A percentile compares a stretch with the other conserved stretches of the same genome.
Conservation (phyloP, 2,888 invertebrate genomes). For the Volucella bombylans region DNA sequence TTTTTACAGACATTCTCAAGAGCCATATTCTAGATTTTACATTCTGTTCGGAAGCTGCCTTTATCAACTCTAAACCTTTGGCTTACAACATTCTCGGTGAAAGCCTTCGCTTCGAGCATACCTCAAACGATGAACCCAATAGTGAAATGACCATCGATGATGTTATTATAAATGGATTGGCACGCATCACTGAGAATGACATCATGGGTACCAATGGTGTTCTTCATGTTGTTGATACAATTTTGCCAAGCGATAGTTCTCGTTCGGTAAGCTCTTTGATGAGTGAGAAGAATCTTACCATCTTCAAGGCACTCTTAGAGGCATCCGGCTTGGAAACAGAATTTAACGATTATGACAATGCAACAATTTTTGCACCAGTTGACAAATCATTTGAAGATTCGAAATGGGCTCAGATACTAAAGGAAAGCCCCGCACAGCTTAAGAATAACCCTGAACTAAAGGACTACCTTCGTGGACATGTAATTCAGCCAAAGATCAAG, state of each 20-base stretch:
- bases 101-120: constrained; percentile 79
- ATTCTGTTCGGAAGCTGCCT: constrained; percentile 85
- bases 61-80: constrained; percentile 81
- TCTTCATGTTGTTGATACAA: constrained; percentile 86
- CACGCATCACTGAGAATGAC: constrained; percentile 85
- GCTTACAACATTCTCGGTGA: constrained; percentile 82
- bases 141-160: constrained; percentile 83
- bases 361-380: constrained; percentile 86
- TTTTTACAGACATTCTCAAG: constrained; percentile 84
- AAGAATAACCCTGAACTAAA: constrained; percentile 82
- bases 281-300: constrained; percentile 85
- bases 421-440: constrained; percentile 80
- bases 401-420: constrained; percentile 79
- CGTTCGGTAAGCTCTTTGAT: constrained; percentile 83
- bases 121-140: constrained; percentile 83
- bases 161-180: constrained; percentile 84
- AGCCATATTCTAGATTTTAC: constrained; percentile 87
- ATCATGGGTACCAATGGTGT: constrained; percentile 89
- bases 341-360: constrained; percentile 85
- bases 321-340: constrained; percentile 84
- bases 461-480: constrained; percentile 86
- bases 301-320: constrained; percentile 84
- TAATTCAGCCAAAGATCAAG: constrained; percentile 84
- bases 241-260: constrained; percentile 86
- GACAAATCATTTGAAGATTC: constrained; percentile 85